phyloP scores from a whole-genome alignment of 2,113 vertebrate species.

The Ammodytes marinus region DNA sequence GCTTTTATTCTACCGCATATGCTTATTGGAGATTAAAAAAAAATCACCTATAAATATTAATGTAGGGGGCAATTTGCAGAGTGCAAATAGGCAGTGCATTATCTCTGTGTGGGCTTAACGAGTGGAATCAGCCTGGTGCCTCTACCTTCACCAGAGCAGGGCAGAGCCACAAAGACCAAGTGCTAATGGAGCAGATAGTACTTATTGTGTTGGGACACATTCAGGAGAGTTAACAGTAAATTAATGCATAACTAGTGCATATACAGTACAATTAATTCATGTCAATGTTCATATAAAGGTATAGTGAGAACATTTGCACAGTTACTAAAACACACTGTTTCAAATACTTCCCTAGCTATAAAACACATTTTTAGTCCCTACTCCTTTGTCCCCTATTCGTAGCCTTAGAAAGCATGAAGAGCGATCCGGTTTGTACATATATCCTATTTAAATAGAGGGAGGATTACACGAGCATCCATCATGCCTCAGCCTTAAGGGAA shows the following conservation, averaged over 20 bases:
- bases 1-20: slow-evolving; percentile 77
- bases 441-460: slow-evolving; percentile 79
- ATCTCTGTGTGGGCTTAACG: slow-evolving; percentile 76
- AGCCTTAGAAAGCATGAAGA: slow-evolving; percentile 74
- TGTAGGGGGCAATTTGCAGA: slow-evolving; percentile 78
- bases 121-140: slow-evolving; percentile 69
- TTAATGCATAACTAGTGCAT: slow-evolving; percentile 41
- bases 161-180: slow-evolving; percentile 60
- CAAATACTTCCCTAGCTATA: slow-evolving; percentile 60
- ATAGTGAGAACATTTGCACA: slow-evolving; percentile 27
- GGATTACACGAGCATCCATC: slow-evolving; percentile 85
- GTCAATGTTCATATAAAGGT: slow-evolving; percentile 20
- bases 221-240: slow-evolving; percentile 42
- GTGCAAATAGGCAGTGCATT: slow-evolving; percentile 81
- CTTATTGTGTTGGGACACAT: slow-evolving; percentile 51
- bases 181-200: slow-evolving; percentile 70
- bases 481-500: slow-evolving; percentile 77
- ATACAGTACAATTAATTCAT: slow-evolving; percentile 16
- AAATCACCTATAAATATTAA: slow-evolving; percentile 86
- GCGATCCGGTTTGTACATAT: slow-evolving; percentile 80
- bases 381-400: slow-evolving; percentile 64
- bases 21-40: slow-evolving; percentile 83
- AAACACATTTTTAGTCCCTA: slow-evolving; percentile 60
- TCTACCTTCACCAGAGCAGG: slow-evolving; percentile 46
- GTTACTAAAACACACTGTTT: slow-evolving; percentile 38